phyloP scores from a whole-genome alignment of 2,888 invertebrate species.

The Drosophila pullipes region DNA sequence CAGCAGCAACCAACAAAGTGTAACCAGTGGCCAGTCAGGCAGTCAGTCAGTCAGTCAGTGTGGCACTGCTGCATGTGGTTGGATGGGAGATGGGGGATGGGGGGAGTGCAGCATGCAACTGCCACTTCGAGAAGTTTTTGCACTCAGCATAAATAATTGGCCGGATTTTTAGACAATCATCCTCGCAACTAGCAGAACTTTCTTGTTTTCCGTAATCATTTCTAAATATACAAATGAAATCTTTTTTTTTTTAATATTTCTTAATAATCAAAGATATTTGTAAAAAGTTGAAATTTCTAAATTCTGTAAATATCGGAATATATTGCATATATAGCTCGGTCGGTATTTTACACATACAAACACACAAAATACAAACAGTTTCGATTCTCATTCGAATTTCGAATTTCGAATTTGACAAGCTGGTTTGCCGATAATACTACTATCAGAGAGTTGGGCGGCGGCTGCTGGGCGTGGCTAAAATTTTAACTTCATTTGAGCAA shows the following conservation, averaged over 20 bases:
- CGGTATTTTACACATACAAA: neutral
- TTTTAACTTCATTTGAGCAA: slow-evolving; percentile 57
- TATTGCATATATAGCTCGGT: neutral
- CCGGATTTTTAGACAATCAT: neutral
- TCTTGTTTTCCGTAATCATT: neutral
- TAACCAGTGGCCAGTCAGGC: neutral
- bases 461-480: slow-evolving; percentile 1
- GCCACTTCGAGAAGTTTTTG: neutral
- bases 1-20: neutral
- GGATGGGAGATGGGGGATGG: too few relatives aligned
- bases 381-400: neutral
- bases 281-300: neutral
- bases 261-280: neutral
- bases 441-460: neutral
- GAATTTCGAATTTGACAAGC: neutral
- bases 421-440: neutral
- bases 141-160: neutral
- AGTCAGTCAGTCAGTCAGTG: neutral
- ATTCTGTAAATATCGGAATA: neutral
- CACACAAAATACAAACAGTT: neutral
- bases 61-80: neutral
- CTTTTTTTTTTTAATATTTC: neutral
- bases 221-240: too few relatives aligned
- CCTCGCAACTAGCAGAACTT: neutral
- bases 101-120: neutral